phyloP scores from a whole-genome alignment of 2,113 vertebrate genomes.

The Pogonocichla stellata region DNA sequence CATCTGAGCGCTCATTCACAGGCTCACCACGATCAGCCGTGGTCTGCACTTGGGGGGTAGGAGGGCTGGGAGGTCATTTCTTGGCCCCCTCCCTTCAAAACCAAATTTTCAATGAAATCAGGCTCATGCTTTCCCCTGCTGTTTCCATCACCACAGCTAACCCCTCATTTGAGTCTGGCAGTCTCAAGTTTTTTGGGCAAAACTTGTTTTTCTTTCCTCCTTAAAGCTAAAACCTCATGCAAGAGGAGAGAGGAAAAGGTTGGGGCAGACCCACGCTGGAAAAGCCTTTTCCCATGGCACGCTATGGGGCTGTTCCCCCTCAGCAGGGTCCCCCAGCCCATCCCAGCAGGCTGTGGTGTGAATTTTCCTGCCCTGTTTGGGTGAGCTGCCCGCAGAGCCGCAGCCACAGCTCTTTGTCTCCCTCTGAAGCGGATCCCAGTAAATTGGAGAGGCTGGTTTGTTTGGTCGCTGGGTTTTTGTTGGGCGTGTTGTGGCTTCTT shows the following conservation, averaged over 20 bases:
- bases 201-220: neutral
- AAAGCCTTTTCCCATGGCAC: neutral
- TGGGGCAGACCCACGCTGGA: neutral
- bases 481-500: neutral
- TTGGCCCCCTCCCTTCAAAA: neutral
- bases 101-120: neutral
- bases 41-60: neutral
- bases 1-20: rapidly evolving
- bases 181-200: neutral
- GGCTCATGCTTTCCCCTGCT: neutral
- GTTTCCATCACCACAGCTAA: neutral
- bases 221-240: neutral
- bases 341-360: neutral
- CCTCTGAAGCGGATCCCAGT: neutral
- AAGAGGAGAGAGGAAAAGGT: neutral
- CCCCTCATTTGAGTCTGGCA: neutral
- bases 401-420: constrained; percentile 35
- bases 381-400: neutral
- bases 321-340: neutral
- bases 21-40: rapidly evolving
- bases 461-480: constrained; percentile 39
- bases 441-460: constrained; percentile 61
- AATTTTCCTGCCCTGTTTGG: neutral
- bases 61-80: neutral
- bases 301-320: rapidly evolving